Evolutionary conservation across 1,140 invertebrate genomes (phyloP), one percentile per base, ranked within the genome.

Genomic region (Solen grandis): DNA sequence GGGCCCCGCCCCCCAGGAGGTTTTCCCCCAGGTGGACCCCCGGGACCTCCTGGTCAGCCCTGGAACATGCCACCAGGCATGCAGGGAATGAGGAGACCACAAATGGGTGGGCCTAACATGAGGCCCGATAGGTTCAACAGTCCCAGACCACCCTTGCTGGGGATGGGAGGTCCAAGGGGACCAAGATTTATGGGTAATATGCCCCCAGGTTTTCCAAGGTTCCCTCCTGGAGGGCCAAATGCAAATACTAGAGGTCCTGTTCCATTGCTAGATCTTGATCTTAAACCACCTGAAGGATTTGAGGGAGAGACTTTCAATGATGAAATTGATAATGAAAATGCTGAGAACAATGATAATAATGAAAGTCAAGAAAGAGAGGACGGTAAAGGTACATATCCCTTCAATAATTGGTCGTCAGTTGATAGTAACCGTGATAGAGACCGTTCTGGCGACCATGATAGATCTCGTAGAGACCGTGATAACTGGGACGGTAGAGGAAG

Each of bases 191-290:
- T 83, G 73, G 36, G 33, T n/a, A 52, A 31, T 55, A 54, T 41
- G 22, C 57, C 54, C 10, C 72, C 57, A 54, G 74, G 59, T 14
- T 75, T 60, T 35, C 75, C n/a, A 72, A 16, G 46, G 38, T 68
- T 74, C 68, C 50, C 55, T 46, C 70, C 33, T 16, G 38, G 46
- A 14, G 76, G 81, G 36, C 52, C 55, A 41, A 16, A 31, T 38
- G 36, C 63, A 60, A 65, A 59, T 31, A 62, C 72, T 0, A 46
- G 70, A 72, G 76, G 65, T 27, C 79, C 84, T 66, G 62, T 81
- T 1, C 57, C 81, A 29, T 41, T 81, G n/a, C 65, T 82, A 33
- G 80, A 75, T 54, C 33, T 83, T 68, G 72, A 78, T 50, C 52
- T 84, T 54, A 66, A 76, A 55, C 46, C 81, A 35, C 60, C 69